Evolutionary conservation across 2,797 vertebrate species (phyloP).

Genomic region (Sebastes reedi): DNA sequence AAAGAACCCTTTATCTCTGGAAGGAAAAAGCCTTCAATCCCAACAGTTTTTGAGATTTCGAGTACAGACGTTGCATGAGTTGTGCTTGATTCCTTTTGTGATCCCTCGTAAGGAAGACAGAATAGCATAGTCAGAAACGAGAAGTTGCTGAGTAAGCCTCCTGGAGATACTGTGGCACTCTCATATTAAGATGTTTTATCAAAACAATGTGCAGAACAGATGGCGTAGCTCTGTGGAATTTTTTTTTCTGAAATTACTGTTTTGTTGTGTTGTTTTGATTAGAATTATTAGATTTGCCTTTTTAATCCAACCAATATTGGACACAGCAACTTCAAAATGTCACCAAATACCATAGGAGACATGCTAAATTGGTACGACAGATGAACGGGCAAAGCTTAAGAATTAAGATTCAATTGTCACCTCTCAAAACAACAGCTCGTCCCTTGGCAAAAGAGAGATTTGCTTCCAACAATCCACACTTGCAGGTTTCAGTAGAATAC

Average conservation of each 20-base stretch:
- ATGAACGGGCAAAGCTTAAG: neutral
- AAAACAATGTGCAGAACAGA: neutral
- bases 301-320: neutral
- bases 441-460: neutral
- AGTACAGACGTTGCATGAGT: neutral
- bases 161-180: neutral
- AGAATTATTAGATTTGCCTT: neutral
- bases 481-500: slow-evolving; percentile 14
- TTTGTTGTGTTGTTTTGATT: neutral
- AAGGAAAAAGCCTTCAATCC: neutral
- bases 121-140: neutral
- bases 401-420: slow-evolving; percentile 29
- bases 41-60: neutral
- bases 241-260: neutral
- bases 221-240: neutral
- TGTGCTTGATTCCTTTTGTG: neutral
- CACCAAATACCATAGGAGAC: neutral
- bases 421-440: neutral
- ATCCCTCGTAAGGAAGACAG: neutral
- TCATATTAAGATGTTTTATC: neutral
- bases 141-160: neutral
- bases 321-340: neutral
- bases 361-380: neutral
- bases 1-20: neutral
- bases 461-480: slow-evolving; percentile 2